Conservation (phyloP, 1,140 invertebrate genomes). For the Trichomalopsis sarcophagae region DNA sequence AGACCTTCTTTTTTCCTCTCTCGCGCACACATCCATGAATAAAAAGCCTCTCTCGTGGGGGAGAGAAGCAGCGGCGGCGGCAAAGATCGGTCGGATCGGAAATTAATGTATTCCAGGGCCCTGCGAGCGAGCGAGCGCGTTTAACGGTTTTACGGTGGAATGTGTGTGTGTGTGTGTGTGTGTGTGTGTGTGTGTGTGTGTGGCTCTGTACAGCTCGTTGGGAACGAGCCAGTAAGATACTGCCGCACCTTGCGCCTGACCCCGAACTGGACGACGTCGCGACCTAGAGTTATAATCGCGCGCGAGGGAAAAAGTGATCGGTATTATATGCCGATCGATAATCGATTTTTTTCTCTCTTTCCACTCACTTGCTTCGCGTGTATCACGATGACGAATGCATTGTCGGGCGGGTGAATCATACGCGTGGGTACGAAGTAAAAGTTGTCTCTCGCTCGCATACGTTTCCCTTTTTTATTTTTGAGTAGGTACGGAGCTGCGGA, state of each 20-base stretch:
- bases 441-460: not conserved
- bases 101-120: constrained; percentile 12
- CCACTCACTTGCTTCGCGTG: not conserved
- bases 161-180: not conserved
- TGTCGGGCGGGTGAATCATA: no score
- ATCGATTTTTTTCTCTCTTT: not conserved
- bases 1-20: not conserved
- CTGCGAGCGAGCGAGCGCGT: not conserved
- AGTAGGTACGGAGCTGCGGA: not conserved
- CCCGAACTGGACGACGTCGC: not conserved
- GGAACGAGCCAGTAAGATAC: constrained; percentile 1
- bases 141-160: constrained; percentile 19
- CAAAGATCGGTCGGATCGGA: constrained; percentile 1
- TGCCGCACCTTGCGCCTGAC: constrained; percentile 10
- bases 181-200: not conserved
- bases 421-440: not conserved
- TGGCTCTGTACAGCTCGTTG: not conserved
- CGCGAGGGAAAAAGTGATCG: constrained; percentile 10
- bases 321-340: not conserved
- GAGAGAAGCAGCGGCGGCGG: not conserved
- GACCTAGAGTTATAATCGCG: not conserved
- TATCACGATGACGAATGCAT: no score
- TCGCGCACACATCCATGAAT: not conserved
- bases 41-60: not conserved
- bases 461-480: no score